Percentiles rank a stretch among this genome's conserved stretches.
These are phyloP conservation scores for Selenia dentaria DNA, from an alignment of 2,888 invertebrate genomes.

Conservation along the genomic window DNA sequence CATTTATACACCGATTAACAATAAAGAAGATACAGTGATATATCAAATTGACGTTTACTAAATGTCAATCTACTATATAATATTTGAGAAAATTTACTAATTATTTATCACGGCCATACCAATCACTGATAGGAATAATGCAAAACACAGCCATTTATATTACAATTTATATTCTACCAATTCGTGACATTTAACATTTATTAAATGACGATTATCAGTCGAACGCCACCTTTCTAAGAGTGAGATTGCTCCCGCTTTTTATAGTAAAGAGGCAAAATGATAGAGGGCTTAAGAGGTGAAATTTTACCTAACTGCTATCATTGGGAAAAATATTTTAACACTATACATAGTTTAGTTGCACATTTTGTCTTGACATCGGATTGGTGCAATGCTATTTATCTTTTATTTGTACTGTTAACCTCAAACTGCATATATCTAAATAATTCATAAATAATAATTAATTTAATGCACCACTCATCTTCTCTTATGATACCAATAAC, in stretches of 20 bases:
- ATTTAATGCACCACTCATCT: too few species aligned
- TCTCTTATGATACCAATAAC: too few species aligned
- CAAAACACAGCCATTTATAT: conserved; percentile 33
- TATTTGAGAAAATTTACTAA: conserved; percentile 5
- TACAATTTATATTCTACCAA: conserved; percentile 27
- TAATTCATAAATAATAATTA: too few species aligned
- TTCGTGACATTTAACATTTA: conserved; percentile 22
- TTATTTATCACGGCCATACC: conserved; percentile 17
- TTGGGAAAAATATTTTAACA: conserved; percentile 49
- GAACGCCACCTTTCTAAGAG: conserved; percentile 33
- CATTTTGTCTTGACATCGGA: conserved; percentile 59
- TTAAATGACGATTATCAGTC: conserved; percentile 23
- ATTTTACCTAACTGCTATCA: conserved; percentile 54
- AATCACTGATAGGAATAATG: conserved; percentile 17
- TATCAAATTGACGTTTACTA: conserved; percentile 5
- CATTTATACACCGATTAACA: conserved; percentile 12
- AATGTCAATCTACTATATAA: conserved; percentile 14
- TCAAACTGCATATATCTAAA: too few species aligned
- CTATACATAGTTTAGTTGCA: conserved; percentile 49
- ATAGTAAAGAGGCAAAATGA: conserved; percentile 41
- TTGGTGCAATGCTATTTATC: too few species aligned
- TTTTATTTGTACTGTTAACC: background rate
- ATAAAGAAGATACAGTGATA: conserved; percentile 1
- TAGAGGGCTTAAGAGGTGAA: conserved; percentile 43
- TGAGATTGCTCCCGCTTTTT: conserved; percentile 41